Evolutionary conservation across 30 jellyfish, hydroid and myxozoan species (phyloP).

Genomic region (Morbakka virulenta): DNA sequence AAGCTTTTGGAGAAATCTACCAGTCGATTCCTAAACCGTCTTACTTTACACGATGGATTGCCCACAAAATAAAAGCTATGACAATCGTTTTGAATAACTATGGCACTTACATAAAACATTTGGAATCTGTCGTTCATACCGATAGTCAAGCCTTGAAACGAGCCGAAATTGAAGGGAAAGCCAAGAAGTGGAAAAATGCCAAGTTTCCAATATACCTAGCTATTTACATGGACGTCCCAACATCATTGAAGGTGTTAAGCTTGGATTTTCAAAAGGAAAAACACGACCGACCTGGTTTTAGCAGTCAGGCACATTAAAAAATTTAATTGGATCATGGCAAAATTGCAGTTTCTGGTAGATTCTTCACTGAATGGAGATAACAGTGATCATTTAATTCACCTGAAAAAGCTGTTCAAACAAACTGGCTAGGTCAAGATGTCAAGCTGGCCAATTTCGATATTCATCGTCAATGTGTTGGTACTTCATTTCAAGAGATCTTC

Average conservation of each 20-base stretch:
- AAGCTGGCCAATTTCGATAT: too few relatives aligned
- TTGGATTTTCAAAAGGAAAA: constrained; percentile 17
- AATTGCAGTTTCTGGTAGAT: constrained; percentile 3
- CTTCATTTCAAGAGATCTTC: too few relatives aligned
- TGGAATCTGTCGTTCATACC: constrained; percentile 23
- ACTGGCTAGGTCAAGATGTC: too few relatives aligned
- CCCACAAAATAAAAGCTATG: constrained; percentile 39
- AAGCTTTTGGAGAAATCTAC: too few relatives aligned
- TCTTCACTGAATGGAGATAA: too few relatives aligned
- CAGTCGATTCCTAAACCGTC: too few relatives aligned
- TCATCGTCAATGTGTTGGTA: too few relatives aligned
- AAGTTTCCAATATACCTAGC: background rate
- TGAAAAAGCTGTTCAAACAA: too few relatives aligned
- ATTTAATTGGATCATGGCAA: constrained; percentile 16
- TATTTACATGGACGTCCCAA: constrained; percentile 12
- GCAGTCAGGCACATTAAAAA: constrained; percentile 33
- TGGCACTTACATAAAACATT: constrained; percentile 26
- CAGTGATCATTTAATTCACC: too few relatives aligned
- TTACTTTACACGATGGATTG: constrained; percentile 66
- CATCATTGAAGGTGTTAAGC: constrained; percentile 16
- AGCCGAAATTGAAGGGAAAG: constrained; percentile 8
- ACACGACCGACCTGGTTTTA: constrained; percentile 28
- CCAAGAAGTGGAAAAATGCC: constrained; percentile 36
- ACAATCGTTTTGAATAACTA: constrained; percentile 32
- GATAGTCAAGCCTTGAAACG: constrained; percentile 21